Evolutionary conservation across 2,888 invertebrate genomes (phyloP).

Genomic region (Andricus curvator): DNA sequence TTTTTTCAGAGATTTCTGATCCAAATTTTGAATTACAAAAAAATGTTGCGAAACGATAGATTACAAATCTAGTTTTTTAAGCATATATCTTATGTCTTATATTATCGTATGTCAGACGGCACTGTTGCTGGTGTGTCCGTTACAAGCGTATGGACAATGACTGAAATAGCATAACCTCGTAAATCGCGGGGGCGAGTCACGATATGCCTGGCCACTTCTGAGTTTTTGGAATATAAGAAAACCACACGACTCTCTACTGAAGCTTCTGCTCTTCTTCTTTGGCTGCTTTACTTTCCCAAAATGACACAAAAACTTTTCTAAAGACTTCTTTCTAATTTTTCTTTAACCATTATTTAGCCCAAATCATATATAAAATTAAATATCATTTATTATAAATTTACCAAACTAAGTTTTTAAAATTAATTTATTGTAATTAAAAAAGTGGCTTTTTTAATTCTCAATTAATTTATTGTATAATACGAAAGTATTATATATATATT

Average conservation of each 20-base stretch:
- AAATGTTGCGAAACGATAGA: too few relatives aligned
- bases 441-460: too few relatives aligned
- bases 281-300: neutral
- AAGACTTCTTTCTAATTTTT: neutral
- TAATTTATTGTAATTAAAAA: too few relatives aligned
- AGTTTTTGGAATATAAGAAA: slow-evolving; percentile 16
- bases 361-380: neutral
- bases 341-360: neutral
- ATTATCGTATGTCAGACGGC: neutral
- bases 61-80: neutral
- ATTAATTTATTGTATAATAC: too few relatives aligned
- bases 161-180: slow-evolving; percentile 63
- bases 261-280: slow-evolving; percentile 23
- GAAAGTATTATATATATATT: too few relatives aligned
- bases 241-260: neutral
- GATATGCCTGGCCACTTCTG: slow-evolving; percentile 39
- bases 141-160: slow-evolving; percentile 25
- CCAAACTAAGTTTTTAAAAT: too few relatives aligned
- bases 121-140: neutral
- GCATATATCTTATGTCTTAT: neutral
- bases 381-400: too few relatives aligned
- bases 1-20: too few relatives aligned
- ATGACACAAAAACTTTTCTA: neutral
- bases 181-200: slow-evolving; percentile 59
- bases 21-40: too few relatives aligned